phyloP scores from a whole-genome alignment of 2,113 vertebrate genomes.

The Propithecus coquereli region DNA sequence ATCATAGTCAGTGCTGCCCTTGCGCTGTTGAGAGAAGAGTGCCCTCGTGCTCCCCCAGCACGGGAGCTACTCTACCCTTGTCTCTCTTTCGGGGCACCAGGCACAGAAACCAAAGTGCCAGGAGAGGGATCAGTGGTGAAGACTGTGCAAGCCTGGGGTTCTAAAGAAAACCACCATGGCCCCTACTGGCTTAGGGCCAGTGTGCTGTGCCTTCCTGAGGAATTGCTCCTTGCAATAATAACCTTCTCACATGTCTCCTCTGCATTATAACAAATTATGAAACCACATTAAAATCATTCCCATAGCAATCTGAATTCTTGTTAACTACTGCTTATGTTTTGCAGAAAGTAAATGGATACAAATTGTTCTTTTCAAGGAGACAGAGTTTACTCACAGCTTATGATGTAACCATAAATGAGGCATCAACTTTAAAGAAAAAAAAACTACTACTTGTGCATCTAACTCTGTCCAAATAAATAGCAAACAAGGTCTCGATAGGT shows the following conservation, averaged over 20 bases:
- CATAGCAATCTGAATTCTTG: neutral
- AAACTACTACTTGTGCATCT: neutral
- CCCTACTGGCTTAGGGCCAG: neutral
- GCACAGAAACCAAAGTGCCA: neutral
- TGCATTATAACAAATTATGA: neutral
- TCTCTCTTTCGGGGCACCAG: neutral
- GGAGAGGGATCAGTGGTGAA: neutral
- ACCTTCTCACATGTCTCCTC: neutral
- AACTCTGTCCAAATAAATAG: neutral
- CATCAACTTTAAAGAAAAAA: neutral
- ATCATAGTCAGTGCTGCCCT: neutral
- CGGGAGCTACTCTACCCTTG: neutral
- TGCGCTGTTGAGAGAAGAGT: neutral
- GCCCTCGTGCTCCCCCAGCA: neutral
- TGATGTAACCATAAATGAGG: neutral
- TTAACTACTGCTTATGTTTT: neutral
- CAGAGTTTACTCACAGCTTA: neutral
- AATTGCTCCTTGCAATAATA: neutral
- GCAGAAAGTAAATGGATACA: neutral
- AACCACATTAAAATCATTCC: neutral
- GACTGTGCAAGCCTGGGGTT: neutral
- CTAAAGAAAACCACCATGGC: neutral
- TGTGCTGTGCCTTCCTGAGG: neutral
- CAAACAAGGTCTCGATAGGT: neutral
- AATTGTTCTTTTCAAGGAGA: slow-evolving; percentile 1